These are phyloP conservation scores for Orbicella faveolata DNA, from an alignment of 64 coral and sea anemone genomes.

Conservation along the genomic window DNA sequence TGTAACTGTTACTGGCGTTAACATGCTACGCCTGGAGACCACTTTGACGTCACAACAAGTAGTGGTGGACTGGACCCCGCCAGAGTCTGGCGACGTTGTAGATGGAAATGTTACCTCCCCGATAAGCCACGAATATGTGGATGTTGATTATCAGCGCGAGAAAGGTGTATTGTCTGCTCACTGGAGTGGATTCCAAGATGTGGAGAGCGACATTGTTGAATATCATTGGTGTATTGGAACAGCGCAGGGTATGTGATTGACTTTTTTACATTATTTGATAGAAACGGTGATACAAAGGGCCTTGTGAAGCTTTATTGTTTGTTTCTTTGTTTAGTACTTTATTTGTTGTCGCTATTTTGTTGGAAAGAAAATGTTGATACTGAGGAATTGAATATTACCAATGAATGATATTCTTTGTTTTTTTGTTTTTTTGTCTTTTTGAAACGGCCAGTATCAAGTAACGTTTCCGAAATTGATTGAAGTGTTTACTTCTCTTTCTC, in stretches of 20 bases:
- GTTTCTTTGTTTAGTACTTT: background rate
- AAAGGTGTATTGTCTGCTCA: slow-evolving; percentile 50
- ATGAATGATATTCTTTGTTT: too few species aligned
- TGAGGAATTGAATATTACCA: too few species aligned
- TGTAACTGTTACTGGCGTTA: slow-evolving; percentile 70
- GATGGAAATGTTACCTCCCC: slow-evolving; percentile 63
- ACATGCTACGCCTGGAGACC: slow-evolving; percentile 75
- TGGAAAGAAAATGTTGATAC: too few species aligned
- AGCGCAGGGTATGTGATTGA: slow-evolving; percentile 54
- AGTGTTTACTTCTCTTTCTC: too few species aligned
- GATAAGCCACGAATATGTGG: slow-evolving; percentile 17
- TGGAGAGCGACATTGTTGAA: slow-evolving; percentile 72
- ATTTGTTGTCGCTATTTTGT: too few species aligned
- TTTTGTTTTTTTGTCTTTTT: too few species aligned
- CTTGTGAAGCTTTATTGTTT: background rate
- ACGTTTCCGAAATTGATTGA: too few species aligned
- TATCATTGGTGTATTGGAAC: slow-evolving; percentile 85
- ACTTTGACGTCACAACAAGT: slow-evolving; percentile 68
- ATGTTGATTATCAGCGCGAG: slow-evolving; percentile 70
- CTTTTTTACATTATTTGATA: background rate
- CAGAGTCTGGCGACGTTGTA: slow-evolving; percentile 56
- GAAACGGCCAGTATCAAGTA: too few species aligned
- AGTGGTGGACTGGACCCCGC: slow-evolving; percentile 81
- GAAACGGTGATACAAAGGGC: background rate
- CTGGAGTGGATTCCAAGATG: slow-evolving; percentile 79